A percentile compares a stretch with the other conserved stretches of the same genome.
phyloP scores from a whole-genome alignment of 2,113 vertebrate genomes.

The Pterocles burchelli region DNA sequence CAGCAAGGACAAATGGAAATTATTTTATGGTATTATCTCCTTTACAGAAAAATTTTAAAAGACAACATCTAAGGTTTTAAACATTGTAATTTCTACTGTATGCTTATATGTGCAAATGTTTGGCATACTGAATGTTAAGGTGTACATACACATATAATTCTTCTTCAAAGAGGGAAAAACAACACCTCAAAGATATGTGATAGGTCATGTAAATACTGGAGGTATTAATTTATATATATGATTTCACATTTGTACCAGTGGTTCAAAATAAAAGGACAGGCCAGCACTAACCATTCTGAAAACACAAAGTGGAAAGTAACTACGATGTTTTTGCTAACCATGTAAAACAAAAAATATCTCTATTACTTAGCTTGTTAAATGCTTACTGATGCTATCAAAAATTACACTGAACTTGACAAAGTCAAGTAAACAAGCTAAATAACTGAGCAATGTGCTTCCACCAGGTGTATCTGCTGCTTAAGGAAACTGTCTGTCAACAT shows the following conservation, averaged over 20 bases:
- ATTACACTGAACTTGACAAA: not conserved
- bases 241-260: not conserved
- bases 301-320: not conserved
- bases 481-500: not conserved
- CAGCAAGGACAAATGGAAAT: not conserved
- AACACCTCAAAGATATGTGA: not conserved
- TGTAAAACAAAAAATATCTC: not conserved
- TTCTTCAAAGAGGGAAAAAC: not conserved
- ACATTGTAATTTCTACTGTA: not conserved
- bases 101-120: not conserved
- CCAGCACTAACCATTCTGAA: not conserved
- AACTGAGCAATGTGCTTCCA: not conserved
- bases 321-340: not conserved
- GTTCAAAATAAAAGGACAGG: not conserved
- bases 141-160: not conserved
- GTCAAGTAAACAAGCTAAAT: not conserved
- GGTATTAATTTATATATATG: not conserved
- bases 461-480: not conserved
- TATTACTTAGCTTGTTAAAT: not conserved
- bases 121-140: not conserved
- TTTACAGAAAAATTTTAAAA: not conserved
- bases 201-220: not conserved
- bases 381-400: not conserved
- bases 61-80: not conserved
- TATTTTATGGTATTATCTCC: not conserved